Evolutionary conservation across 2,888 invertebrate genomes (phyloP), one percentile per base, ranked within the genome.

Genomic region (Boloria selene): DNA sequence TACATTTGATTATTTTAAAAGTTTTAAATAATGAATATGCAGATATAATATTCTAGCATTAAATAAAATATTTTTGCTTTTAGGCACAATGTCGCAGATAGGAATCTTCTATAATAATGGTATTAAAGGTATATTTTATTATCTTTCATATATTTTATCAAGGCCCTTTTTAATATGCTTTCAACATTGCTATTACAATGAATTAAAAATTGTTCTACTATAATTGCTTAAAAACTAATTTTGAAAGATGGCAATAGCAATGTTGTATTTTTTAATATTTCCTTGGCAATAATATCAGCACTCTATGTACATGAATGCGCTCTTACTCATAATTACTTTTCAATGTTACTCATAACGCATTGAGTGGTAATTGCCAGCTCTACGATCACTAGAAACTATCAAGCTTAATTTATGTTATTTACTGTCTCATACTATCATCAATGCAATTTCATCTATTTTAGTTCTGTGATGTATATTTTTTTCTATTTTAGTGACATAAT

Each of bases 401-500:
- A 44, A 44, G 44, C 44, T 55, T 55, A 22, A n/a, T 10, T 38
- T 38, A 38, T 22, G 55, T 56, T 56, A 56, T 45, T 22, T 56
- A 16, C 4, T 44, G 4, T 56, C 22, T n/a, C n/a, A 5, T 6
- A 22, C 17, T 22, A 56, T 56, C n/a, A 14, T 22, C 2, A 6
- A 56, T 18, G 44, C 44, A 44, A 56, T 44, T 44, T 63, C 63
- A 63, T 50, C 22, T 51, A 50, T 64, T 64, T 63, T 16, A 58
- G 56, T 69, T 65, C 65, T 67, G 62, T 69, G 69, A 64, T 56
- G 67, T 64, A 61, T 69, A 52, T 66, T 68, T 67, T 67, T 70
- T 70, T 70, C 63, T 65, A 65, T 70, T 70, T 66, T 70, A 70
- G 70, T 70, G 70, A 70, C 65, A 70, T 70, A 70, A 70, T 70